A percentile compares a stretch with the other conserved stretches of the same genome.
These are phyloP conservation scores for Heliocidaris erythrogramma DNA, from an alignment of 35 echinoderm and acorn worm genomes.

Conservation along the genomic window DNA sequence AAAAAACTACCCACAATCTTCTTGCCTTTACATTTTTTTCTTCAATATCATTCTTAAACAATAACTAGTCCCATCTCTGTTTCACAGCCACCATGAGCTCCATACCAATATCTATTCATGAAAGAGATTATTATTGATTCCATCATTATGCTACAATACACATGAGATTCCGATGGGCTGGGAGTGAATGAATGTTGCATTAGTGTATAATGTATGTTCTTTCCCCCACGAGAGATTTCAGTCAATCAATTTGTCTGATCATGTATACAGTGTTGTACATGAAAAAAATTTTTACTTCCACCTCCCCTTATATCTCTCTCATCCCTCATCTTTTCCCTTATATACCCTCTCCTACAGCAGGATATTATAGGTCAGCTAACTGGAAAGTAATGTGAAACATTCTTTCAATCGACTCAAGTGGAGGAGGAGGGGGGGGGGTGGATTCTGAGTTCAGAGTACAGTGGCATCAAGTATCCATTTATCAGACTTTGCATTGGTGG, in stretches of 20 bases:
- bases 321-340: not conserved
- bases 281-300: not conserved
- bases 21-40: not conserved
- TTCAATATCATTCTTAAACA: not conserved
- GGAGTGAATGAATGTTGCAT: not conserved
- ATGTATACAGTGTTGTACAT: not conserved
- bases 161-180: not conserved
- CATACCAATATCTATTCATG: not conserved
- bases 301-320: not conserved
- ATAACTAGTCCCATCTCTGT: not conserved
- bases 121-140: conserved; percentile 3
- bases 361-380: not conserved
- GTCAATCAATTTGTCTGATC: conserved; percentile 3
- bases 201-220: not conserved
- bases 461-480: not conserved
- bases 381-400: not conserved
- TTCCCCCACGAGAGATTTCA: not conserved
- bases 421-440: not conserved
- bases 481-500: not conserved
- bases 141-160: conserved; percentile 13
- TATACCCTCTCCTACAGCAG: not conserved
- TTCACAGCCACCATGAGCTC: not conserved
- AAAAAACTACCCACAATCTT: too few species aligned
- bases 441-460: not conserved
- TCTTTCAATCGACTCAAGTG: not conserved